Percentiles rank a stretch among this genome's conserved stretches.
These are phyloP conservation scores for Tenualosa thibaudeaui DNA, from an alignment of 2,797 vertebrate genomes.

Conservation along the genomic window DNA sequence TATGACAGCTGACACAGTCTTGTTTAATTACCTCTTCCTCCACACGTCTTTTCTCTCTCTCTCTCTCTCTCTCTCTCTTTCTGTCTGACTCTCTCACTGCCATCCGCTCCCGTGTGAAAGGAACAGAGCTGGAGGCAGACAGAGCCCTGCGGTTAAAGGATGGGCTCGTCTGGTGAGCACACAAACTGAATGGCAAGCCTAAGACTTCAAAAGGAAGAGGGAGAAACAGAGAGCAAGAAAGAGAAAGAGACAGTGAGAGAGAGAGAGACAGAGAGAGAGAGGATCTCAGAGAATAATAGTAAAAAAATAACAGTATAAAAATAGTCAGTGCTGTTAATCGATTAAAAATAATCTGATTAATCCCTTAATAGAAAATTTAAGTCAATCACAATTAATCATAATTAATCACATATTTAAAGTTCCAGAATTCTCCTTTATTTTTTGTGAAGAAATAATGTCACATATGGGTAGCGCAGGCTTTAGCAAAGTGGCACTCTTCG, in stretches of 20 bases:
- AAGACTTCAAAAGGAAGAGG: conserved; percentile 31
- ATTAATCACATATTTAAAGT: no score
- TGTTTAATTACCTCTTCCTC: conserved; percentile 60
- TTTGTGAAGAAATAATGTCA: no score
- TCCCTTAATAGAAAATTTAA: no score
- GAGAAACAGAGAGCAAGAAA: background rate
- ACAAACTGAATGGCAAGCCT: background rate
- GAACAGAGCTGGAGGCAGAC: background rate
- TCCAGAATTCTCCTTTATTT: no score
- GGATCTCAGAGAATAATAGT: background rate
- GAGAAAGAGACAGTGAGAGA: conserved; percentile 26
- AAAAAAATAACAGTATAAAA: no score
- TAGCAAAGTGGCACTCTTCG: no score
- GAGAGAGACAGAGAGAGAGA: background rate
- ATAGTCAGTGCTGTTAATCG: no score
- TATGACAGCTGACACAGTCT: conserved; percentile 61
- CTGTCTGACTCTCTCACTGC: background rate
- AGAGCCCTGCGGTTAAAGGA: background rate
- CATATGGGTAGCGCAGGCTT: no score
- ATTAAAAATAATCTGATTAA: no score
- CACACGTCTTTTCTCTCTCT: background rate
- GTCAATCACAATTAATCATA: no score
- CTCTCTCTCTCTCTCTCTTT: background rate
- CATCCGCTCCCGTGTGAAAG: conserved; percentile 6
- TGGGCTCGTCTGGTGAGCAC: background rate